Evolutionary conservation across 2,797 vertebrate species (phyloP), one percentile per base, ranked within the genome.

Genomic region (Anas bahamensis): DNA sequence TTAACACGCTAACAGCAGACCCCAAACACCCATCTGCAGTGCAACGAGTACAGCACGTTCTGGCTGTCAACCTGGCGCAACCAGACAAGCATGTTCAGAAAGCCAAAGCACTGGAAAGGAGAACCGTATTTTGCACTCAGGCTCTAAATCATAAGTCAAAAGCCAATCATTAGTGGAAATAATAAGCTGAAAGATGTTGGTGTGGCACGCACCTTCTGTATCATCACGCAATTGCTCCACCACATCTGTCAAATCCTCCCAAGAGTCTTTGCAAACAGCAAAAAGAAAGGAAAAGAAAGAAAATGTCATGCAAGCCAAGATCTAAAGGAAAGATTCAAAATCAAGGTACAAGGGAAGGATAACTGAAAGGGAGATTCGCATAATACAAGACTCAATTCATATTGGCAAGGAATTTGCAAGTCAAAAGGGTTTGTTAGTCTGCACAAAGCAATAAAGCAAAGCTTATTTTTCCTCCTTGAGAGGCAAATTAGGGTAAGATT

Each of bases 171-270:
- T 35, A 89, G 87, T 11, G 89, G 83, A 84, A 89, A 95, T 85
- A 94, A 96, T 61, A 95, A 95, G 96, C 96, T 91, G 97, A 97
- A 96, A 97, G 97, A 97, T 72, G 97, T 96, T 78, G 98, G 98
- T 92, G 97, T 98, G 97, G 98, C 97, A 99, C 98, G 98, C 98
- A 99, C 98, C 98, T 99, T 98, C 98, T 91, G 98, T 97, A 98
- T 98, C 98, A 98, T 97, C 98, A 87, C 98, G 98, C 98, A 99
- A 98, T 98, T 98, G 98, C 97, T 98, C 98, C 98, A 98, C 98
- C 98, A 98, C 98, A 98, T 98, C 98, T 98, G 98, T 98, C 98
- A 99, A 98, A 99, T 99, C 98, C 98, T 98, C 98, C 98, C 98
- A 99, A 98, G 98, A 99, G 98, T 98, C 98, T 99, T 99, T 98